Percentiles rank a stretch among this genome's conserved stretches.
These are phyloP conservation scores for Pantherophis guttatus DNA, from an alignment of 2,113 vertebrate species.

Conservation along the genomic window DNA sequence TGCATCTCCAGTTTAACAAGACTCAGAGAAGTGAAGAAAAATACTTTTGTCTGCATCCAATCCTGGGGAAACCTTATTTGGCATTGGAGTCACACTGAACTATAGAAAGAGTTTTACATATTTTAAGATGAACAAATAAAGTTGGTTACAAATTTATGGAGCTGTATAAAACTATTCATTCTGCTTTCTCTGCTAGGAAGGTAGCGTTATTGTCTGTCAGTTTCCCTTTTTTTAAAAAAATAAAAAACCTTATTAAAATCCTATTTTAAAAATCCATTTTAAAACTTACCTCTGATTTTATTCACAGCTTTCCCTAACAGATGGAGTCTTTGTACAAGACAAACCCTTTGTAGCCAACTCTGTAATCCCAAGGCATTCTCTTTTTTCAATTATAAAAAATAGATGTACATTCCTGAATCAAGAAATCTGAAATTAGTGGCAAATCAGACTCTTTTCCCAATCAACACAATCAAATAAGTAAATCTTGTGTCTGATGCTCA, in stretches of 20 bases:
- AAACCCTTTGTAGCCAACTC: background rate
- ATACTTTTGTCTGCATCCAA: too few relatives aligned
- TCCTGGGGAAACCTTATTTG: background rate
- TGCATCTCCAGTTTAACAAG: background rate
- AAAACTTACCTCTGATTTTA: background rate
- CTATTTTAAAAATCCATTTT: background rate
- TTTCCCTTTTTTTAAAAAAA: background rate
- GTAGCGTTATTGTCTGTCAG: background rate
- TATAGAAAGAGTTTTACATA: background rate
- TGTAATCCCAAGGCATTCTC: background rate
- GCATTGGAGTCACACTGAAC: background rate
- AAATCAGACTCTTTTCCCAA: background rate
- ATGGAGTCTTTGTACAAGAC: background rate
- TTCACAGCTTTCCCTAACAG: background rate
- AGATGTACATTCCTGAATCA: background rate
- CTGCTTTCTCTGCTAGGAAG: background rate
- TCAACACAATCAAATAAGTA: background rate
- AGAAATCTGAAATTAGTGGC: background rate
- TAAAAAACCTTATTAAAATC: background rate
- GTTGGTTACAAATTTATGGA: background rate
- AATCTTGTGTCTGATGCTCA: background rate
- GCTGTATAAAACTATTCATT: background rate
- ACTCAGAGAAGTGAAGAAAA: background rate
- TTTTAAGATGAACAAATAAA: background rate
- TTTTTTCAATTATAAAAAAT: background rate